Evolutionary conservation across 2,113 vertebrate genomes (phyloP).

Genomic region (Centropus bengalensis): DNA sequence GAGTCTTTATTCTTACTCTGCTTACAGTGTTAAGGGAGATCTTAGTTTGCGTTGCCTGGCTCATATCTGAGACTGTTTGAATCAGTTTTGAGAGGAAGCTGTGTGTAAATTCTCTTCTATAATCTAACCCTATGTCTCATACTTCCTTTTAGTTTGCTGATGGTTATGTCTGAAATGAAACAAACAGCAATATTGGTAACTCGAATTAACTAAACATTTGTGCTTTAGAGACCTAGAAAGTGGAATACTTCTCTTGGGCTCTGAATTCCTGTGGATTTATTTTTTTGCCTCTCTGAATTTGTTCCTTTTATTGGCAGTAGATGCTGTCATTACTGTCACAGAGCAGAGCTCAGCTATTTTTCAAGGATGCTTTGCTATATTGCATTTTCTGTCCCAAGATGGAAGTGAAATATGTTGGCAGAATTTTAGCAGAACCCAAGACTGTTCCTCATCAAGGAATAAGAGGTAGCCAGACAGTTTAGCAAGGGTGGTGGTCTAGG

Average conservation of each 20-base stretch:
- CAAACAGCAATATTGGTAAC: slow-evolving; percentile 23
- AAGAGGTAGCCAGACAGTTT: not conserved
- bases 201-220: slow-evolving; percentile 16
- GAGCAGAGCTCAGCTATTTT: slow-evolving; percentile 23
- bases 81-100: not conserved
- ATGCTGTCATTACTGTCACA: not conserved
- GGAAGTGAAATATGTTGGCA: slow-evolving; percentile 9
- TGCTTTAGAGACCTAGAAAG: slow-evolving; percentile 3
- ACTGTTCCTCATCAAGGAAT: not conserved
- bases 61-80: not conserved
- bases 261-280: not conserved
- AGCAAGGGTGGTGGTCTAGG: not conserved
- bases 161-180: not conserved
- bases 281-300: not conserved
- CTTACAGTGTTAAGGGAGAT: not conserved
- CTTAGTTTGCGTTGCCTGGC: not conserved
- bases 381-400: slow-evolving; percentile 30
- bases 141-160: not conserved
- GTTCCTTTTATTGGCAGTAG: slow-evolving; percentile 50
- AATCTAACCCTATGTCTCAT: not conserved
- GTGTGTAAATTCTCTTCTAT: not conserved
- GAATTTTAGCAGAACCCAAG: not conserved
- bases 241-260: not conserved
- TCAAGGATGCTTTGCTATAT: slow-evolving; percentile 18
- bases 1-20: not conserved